Conservation (phyloP, 1,140 invertebrate species). For the Ectropis grisescens region DNA sequence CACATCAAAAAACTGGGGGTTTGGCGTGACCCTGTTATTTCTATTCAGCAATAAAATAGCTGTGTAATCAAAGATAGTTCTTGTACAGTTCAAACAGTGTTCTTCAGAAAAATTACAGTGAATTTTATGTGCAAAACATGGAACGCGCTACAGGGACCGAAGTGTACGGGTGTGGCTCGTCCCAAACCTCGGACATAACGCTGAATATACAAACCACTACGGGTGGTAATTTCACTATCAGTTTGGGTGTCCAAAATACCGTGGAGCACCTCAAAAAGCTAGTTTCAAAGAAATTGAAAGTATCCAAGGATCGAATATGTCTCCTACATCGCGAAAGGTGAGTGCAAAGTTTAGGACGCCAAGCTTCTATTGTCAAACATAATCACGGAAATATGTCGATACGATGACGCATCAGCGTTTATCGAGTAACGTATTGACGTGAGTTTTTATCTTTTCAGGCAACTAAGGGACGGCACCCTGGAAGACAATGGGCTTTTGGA, state of each 20-base stretch:
- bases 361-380: constrained; percentile 67
- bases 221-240: constrained; percentile 89
- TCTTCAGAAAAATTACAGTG: constrained; percentile 49
- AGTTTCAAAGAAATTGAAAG: constrained; percentile 92
- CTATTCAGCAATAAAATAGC: constrained; percentile 65
- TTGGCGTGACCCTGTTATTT: constrained; percentile 68
- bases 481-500: constrained; percentile 89
- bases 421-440: constrained; percentile 48
- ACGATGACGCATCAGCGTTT: constrained; percentile 66
- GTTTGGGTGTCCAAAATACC: constrained; percentile 81
- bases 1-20: constrained; percentile 67
- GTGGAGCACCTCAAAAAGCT: constrained; percentile 91
- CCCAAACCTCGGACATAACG: constrained; percentile 77
- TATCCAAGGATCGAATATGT: constrained; percentile 92
- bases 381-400: constrained; percentile 67
- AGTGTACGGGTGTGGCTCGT: constrained; percentile 76
- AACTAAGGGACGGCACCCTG: constrained; percentile 88
- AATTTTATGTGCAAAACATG: constrained; percentile 64
- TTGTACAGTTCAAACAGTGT: constrained; percentile 43
- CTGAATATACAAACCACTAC: constrained; percentile 90
- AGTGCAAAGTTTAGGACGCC: constrained; percentile 62
- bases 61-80: constrained; percentile 60
- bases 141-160: constrained; percentile 64
- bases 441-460: constrained; percentile 73
- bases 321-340: constrained; percentile 92